Evolutionary conservation across 2,113 vertebrate species (phyloP), one percentile per base, ranked within the genome.

Genomic region (Balaeniceps rex): DNA sequence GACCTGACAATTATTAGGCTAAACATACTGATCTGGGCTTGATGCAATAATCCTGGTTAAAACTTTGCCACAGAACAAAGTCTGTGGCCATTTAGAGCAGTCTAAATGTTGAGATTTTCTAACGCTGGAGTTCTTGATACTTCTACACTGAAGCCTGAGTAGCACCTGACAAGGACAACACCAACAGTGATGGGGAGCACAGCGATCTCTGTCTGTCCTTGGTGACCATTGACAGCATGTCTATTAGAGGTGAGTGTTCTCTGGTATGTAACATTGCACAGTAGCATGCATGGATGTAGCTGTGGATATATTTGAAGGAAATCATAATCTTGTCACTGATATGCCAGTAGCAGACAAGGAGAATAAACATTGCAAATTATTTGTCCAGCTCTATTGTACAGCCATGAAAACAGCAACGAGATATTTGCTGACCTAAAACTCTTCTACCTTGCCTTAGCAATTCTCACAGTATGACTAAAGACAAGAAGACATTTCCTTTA

Each of bases 171-270:
- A 58, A 89, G 34, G 24, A 21, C 79, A 79, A 25, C 19, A 74
- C 12, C 31, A 68, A 19, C 14, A 49, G 46, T 28, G 24, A 12
- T 4, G 3, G 18, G 21, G 11, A n/a, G 34, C 28, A 52, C 10
- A n/a, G 65, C 0, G 0, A 42, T n/a, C 24, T 65, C 36, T 65
- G 44, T 65, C 36, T 65, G 44, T 12, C 33, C 40, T 74, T 65
- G 24, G 10, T 47, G 26, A 70, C 46, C 40, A 52, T 1, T 54
- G 63, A 31, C n/a, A 63, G 22, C 0, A 2, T 21, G 14, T 4
- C 38, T 65, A 0, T 55, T 46, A 34, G 3, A 70, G n/a, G 15
- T 52, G 12, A 63, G 10, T 15, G 21, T 60, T 95, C 25, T n/a
- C 38, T 66, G 38, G 38, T 51, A 25, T 1, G 0, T 63, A 72